Conservation (phyloP, 2,113 vertebrate species). For the Dunckerocampus dactyliophorus region DNA sequence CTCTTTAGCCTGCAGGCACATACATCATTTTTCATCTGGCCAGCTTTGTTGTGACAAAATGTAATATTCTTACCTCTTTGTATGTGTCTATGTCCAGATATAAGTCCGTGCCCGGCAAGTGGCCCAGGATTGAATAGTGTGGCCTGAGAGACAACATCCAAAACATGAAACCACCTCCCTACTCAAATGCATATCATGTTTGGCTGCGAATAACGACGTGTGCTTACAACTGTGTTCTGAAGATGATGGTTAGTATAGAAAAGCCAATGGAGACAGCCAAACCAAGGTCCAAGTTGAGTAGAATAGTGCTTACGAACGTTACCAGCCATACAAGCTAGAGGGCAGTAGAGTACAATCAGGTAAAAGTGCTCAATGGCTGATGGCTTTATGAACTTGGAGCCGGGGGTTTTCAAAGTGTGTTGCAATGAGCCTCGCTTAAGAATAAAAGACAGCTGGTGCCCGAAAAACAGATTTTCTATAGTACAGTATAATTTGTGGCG, state of each 20-base stretch:
- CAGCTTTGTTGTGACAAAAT: neutral
- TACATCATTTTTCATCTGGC: neutral
- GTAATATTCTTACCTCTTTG: conserved; percentile 69
- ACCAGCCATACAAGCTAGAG: conserved; percentile 84
- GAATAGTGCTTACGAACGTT: conserved; percentile 79
- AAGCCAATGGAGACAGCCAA: conserved; percentile 81
- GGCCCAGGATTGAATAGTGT: conserved; percentile 84
- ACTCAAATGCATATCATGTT: neutral
- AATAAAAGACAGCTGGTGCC: too few relatives aligned
- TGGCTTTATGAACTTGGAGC: neutral
- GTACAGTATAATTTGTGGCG: too few relatives aligned
- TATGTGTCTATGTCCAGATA: conserved; percentile 82
- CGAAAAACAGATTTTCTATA: too few relatives aligned
- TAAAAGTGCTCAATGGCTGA: neutral
- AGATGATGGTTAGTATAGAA: conserved; percentile 84
- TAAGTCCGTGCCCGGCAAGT: conserved; percentile 77
- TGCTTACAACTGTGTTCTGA: conserved; percentile 88
- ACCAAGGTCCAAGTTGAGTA: conserved; percentile 86
- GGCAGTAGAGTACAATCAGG: conserved; percentile 23
- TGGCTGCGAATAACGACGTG: neutral
- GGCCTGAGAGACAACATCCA: conserved; percentile 69
- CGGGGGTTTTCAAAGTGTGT: too few relatives aligned
- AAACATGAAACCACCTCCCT: neutral
- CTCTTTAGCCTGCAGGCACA: conserved; percentile 76
- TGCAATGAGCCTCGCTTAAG: too few relatives aligned